A percentile compares a stretch with the other conserved stretches of the same genome.
phyloP scores from a whole-genome alignment of 2,797 vertebrate genomes.

The Darevskia nairensis region DNA sequence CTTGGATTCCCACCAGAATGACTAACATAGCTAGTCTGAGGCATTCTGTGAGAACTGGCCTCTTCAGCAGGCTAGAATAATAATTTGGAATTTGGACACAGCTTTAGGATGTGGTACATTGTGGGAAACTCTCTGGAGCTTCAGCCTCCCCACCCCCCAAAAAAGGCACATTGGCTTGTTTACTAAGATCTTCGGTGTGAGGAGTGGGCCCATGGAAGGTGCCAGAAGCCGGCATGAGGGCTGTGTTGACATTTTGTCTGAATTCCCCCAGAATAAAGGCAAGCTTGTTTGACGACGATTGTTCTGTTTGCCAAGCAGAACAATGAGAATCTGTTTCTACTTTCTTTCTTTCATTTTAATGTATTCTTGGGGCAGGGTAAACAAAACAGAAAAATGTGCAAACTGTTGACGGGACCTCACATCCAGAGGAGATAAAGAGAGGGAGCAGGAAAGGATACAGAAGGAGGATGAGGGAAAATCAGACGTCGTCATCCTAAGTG shows the following conservation, averaged over 20 bases:
- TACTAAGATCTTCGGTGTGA: neutral
- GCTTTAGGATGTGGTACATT: neutral
- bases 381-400: slow-evolving; percentile 49
- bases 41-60: neutral
- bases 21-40: neutral
- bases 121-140: neutral
- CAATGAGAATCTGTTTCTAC: slow-evolving; percentile 82
- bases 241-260: slow-evolving; percentile 61
- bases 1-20: neutral
- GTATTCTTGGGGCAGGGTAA: slow-evolving; percentile 51
- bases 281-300: slow-evolving; percentile 56
- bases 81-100: neutral
- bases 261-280: slow-evolving; percentile 71
- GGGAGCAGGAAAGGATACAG: neutral
- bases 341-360: slow-evolving; percentile 44
- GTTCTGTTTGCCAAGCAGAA: slow-evolving; percentile 76
- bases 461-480: neutral
- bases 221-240: neutral
- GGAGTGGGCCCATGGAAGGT: neutral
- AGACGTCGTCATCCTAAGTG: neutral
- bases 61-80: too few species aligned
- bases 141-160: neutral
- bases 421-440: neutral
- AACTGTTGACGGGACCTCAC: slow-evolving; percentile 43
- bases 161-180: neutral